Evolutionary conservation across 92 coral and sea anemone species (phyloP).

Genomic region (Umimayanthus kanabou): DNA sequence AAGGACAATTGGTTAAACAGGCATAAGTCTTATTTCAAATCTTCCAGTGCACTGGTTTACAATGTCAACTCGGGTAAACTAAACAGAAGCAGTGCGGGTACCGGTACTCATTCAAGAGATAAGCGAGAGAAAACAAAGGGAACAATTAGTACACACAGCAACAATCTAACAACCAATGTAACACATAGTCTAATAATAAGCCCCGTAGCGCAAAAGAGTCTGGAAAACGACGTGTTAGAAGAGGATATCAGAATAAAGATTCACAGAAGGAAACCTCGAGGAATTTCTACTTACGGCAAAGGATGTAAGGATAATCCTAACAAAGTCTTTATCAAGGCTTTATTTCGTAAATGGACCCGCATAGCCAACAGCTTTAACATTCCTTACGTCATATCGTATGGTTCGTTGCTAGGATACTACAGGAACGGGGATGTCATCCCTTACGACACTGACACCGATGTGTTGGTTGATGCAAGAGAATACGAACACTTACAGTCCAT

Average conservation of each 20-base stretch:
- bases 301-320: slow-evolving; percentile 41
- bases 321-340: neutral
- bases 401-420: slow-evolving; percentile 41
- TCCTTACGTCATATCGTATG: slow-evolving; percentile 31
- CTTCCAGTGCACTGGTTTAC: neutral
- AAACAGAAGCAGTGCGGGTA: neutral
- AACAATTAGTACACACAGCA: too few species aligned
- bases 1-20: neutral
- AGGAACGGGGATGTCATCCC: slow-evolving; percentile 38
- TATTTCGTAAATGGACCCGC: slow-evolving; percentile 23
- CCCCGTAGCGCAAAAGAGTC: neutral
- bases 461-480: slow-evolving; percentile 14
- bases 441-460: slow-evolving; percentile 33
- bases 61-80: neutral
- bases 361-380: slow-evolving; percentile 7
- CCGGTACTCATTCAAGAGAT: neutral
- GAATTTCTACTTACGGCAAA: slow-evolving; percentile 28
- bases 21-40: neutral
- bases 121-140: neutral
- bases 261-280: slow-evolving; percentile 13
- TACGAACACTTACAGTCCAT: slow-evolving; percentile 2
- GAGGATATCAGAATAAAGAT: slow-evolving; percentile 22
- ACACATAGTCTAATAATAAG: slow-evolving; percentile 12
- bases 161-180: neutral
- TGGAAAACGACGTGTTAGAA: neutral